These are phyloP conservation scores for Neoitamus cyanurus DNA, from an alignment of 2,888 invertebrate genomes.

Conservation along the genomic window DNA sequence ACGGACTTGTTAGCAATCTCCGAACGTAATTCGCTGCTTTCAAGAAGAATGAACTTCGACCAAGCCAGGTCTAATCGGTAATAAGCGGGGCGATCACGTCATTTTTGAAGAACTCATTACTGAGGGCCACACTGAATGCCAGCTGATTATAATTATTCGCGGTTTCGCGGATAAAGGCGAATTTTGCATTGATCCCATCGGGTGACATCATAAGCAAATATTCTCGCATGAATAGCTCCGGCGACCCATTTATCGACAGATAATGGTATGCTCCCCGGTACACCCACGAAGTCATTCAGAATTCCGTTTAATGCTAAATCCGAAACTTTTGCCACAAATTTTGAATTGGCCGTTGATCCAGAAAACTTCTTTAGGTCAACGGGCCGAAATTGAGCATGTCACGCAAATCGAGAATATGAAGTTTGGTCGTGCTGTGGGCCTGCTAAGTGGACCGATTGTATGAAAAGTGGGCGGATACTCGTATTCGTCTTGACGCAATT, in stretches of 20 bases:
- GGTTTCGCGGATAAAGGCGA: slow-evolving; percentile 12
- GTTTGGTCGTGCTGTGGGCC: not conserved
- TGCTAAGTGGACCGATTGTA: not conserved
- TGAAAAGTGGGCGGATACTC: not conserved
- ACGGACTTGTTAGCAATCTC: not conserved
- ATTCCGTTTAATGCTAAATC: not conserved
- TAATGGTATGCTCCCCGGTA: not conserved
- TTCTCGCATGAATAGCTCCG: slow-evolving; percentile 22
- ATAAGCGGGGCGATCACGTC: not conserved
- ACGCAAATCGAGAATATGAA: not conserved
- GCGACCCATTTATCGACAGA: slow-evolving; percentile 21
- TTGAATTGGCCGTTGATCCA: not conserved
- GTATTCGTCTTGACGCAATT: not conserved
- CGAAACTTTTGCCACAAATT: not conserved
- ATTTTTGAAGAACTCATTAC: not conserved
- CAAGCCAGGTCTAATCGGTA: not conserved
- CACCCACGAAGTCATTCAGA: not conserved
- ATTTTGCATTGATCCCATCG: slow-evolving; percentile 6
- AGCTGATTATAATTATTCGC: not conserved
- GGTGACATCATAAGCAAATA: slow-evolving; percentile 20
- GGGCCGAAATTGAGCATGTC: not conserved
- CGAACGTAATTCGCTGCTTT: not conserved
- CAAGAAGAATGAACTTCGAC: not conserved
- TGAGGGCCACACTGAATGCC: not conserved
- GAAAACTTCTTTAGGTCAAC: slow-evolving; percentile 1